These are phyloP conservation scores for Drosophila pruinosa DNA, from an alignment of 1,140 invertebrate species.

Conservation along the genomic window DNA sequence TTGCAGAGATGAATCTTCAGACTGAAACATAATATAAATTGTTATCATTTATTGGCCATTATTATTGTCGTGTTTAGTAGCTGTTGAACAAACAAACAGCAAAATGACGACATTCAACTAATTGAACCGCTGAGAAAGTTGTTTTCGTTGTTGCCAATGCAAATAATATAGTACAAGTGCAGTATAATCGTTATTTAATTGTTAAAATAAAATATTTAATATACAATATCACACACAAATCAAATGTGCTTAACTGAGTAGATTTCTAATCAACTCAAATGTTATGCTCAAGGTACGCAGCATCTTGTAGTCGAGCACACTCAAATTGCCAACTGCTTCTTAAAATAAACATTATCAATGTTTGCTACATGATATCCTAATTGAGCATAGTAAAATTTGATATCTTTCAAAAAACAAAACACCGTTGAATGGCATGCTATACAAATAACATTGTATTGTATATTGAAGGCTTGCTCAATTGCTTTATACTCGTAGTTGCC, in stretches of 20 bases:
- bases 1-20: not conserved
- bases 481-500: no score
- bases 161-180: no score
- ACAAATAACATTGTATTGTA: no score
- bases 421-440: no score
- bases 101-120: slow-evolving; percentile 5
- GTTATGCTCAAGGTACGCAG: not conserved
- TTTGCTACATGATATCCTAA: not conserved
- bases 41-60: slow-evolving; percentile 2
- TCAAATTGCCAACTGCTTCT: not conserved
- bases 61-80: slow-evolving; percentile 11
- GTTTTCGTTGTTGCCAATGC: no score
- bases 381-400: not conserved
- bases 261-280: no score
- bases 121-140: not conserved
- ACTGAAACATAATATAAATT: slow-evolving; percentile 10
- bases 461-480: no score
- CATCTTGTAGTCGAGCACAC: not conserved
- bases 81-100: not conserved
- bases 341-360: slow-evolving; percentile 1
- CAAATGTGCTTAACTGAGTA: no score
- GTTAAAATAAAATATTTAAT: no score
- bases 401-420: not conserved
- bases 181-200: no score
- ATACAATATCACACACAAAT: no score